Conservation (phyloP, 2,888 invertebrate species). For the Epiblema foenella region DNA sequence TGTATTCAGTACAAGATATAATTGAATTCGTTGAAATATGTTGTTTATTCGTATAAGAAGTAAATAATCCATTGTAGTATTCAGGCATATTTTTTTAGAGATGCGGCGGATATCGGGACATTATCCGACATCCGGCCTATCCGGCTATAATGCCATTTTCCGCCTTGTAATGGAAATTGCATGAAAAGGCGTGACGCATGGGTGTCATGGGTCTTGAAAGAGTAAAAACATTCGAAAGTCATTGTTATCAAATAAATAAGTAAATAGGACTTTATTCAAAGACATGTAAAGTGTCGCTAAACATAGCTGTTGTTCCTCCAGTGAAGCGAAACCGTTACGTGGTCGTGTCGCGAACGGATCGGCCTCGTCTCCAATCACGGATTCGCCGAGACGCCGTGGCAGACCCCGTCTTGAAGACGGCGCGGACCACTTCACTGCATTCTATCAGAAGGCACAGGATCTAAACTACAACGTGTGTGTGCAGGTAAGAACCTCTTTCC, state of each 20-base stretch:
- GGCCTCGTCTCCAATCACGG: constrained; percentile 51
- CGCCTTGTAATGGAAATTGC: too few species aligned
- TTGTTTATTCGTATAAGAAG: neutral
- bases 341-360: constrained; percentile 64
- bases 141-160: too few species aligned
- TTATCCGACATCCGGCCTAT: too few species aligned
- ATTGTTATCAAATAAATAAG: too few species aligned
- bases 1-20: constrained; percentile 35
- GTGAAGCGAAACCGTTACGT: constrained; percentile 58
- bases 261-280: neutral
- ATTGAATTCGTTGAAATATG: neutral
- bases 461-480: constrained; percentile 69
- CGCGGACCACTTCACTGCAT: constrained; percentile 72
- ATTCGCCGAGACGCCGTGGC: constrained; percentile 66
- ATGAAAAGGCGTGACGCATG: too few species aligned
- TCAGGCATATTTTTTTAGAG: too few species aligned
- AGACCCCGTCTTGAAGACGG: constrained; percentile 59
- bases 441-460: constrained; percentile 66
- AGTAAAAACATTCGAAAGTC: too few species aligned
- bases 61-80: constrained; percentile 9
- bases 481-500: constrained; percentile 61
- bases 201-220: too few species aligned
- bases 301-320: constrained; percentile 42
- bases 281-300: neutral
- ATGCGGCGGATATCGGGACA: too few species aligned